These are phyloP conservation scores for Brachyopa scutellaris DNA, from an alignment of 2,888 invertebrate genomes.

Conservation along the genomic window DNA sequence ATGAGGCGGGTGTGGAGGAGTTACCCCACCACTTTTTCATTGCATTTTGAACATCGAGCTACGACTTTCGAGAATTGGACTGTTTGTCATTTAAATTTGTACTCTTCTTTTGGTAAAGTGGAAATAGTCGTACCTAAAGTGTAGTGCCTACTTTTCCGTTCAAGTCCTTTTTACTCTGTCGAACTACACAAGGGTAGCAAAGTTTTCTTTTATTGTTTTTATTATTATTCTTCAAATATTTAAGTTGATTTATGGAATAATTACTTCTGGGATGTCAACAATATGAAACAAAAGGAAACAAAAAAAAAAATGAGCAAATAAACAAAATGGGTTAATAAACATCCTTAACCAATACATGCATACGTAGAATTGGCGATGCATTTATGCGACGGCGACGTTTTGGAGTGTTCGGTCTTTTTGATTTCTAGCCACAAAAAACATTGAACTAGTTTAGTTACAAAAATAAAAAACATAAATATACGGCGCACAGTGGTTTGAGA, in stretches of 20 bases:
- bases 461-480: too few species aligned
- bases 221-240: slow-evolving; percentile 47
- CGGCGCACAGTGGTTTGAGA: too few species aligned
- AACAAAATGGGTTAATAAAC: background rate
- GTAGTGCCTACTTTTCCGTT: slow-evolving; percentile 53
- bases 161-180: slow-evolving; percentile 35
- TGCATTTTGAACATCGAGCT: slow-evolving; percentile 35
- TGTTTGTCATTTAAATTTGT: slow-evolving; percentile 69
- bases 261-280: slow-evolving; percentile 25
- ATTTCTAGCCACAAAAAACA: too few species aligned
- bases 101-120: slow-evolving; percentile 23
- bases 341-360: background rate
- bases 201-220: background rate
- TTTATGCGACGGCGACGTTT: too few species aligned
- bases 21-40: slow-evolving; percentile 13
- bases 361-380: too few species aligned
- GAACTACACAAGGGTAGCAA: slow-evolving; percentile 26
- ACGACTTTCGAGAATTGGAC: slow-evolving; percentile 50
- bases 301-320: background rate
- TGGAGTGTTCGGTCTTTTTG: too few species aligned
- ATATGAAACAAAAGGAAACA: background rate
- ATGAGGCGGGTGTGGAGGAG: too few species aligned
- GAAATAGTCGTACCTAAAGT: slow-evolving; percentile 14
- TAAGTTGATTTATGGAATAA: slow-evolving; percentile 67
- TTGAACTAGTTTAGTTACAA: too few species aligned